Evolutionary conservation across 2,113 vertebrate genomes (phyloP).

Genomic region (western clawed frog (Xenopus tropicalis)): UCB_Xtro_10.0 CM004446.2:85898501-85899000

Average conservation of each 20-base stretch:
- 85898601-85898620: constrained; percentile 27
- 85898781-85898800: constrained; percentile 62
- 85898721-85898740: constrained; percentile 69
- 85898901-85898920: background rate
- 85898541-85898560: background rate
- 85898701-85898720: constrained; percentile 58
- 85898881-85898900: constrained; percentile 43
- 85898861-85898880: constrained; percentile 1
- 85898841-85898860: constrained; percentile 22
- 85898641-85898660: constrained; percentile 15
- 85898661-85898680: constrained; percentile 56
- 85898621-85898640: constrained; percentile 36
- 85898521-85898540: background rate
- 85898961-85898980: too few relatives aligned
- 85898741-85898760: constrained; percentile 59
- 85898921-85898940: too few relatives aligned
- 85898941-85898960: too few relatives aligned
- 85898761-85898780: constrained; percentile 49
- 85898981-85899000: too few relatives aligned
- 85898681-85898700: constrained; percentile 53
- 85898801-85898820: constrained; percentile 65
- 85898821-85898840: constrained; percentile 61
- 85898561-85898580: background rate
- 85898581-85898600: constrained; percentile 12
- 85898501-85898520: too few relatives aligned